These are phyloP conservation scores for Fregetta grallaria DNA, from an alignment of 2,113 vertebrate species.

Conservation along the genomic window DNA sequence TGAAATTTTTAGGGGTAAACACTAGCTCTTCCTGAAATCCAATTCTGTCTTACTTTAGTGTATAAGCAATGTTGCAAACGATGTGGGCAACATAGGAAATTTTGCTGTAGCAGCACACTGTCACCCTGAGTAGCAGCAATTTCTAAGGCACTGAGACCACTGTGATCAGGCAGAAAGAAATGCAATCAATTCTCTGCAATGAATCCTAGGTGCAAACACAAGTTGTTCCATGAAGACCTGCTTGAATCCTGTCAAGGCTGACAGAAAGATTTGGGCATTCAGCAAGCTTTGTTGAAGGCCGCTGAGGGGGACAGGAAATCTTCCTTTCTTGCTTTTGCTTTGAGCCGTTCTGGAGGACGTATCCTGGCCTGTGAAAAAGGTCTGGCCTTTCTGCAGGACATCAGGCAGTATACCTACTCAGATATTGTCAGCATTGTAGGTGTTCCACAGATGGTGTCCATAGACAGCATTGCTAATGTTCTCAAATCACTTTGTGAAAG, in stretches of 20 bases:
- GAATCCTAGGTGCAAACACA: neutral
- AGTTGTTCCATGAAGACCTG: neutral
- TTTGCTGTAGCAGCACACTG: neutral
- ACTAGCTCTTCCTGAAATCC: neutral
- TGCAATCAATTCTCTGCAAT: neutral
- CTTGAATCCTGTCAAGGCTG: neutral
- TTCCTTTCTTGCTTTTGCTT: neutral
- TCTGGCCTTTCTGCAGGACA: neutral
- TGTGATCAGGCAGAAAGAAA: neutral
- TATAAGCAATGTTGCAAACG: neutral
- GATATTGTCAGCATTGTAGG: neutral
- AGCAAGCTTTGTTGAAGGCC: neutral
- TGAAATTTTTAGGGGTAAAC: neutral
- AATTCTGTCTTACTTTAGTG: neutral
- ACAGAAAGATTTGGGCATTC: neutral
- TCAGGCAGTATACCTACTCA: neutral
- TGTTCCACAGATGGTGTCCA: neutral
- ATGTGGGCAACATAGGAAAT: neutral
- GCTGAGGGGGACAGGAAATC: neutral
- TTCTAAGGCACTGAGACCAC: neutral
- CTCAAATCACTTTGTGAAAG: neutral
- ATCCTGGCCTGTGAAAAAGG: neutral
- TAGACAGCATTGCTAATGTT: neutral
- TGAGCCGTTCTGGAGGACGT: neutral
- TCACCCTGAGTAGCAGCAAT: neutral